phyloP scores from a whole-genome alignment of 2,888 invertebrate genomes.

The Cerastoderma edule region DNA sequence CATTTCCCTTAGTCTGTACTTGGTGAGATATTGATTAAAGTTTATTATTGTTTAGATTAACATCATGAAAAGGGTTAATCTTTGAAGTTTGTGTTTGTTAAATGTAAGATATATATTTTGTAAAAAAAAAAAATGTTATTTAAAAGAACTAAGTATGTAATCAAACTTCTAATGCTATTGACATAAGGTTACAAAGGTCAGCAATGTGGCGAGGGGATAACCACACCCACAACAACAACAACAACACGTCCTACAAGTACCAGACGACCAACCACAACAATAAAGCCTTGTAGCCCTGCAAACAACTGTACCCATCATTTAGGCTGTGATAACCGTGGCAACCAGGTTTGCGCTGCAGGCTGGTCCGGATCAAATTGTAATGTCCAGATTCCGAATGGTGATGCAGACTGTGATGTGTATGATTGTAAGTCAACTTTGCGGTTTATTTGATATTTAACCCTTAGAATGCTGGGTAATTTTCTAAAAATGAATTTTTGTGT shows the following conservation, averaged over 20 bases:
- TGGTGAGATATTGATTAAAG: too few species aligned
- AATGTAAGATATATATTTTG: not conserved
- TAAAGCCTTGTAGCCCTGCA: conserved; percentile 33
- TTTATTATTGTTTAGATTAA: too few species aligned
- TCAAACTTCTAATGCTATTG: not conserved
- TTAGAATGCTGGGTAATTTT: too few species aligned
- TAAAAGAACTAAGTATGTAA: not conserved
- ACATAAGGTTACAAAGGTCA: conserved; percentile 30
- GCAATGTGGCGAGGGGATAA: conserved; percentile 26
- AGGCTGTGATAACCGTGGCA: conserved; percentile 93
- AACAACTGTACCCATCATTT: conserved; percentile 89
- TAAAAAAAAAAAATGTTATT: not conserved
- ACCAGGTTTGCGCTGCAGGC: conserved; percentile 95
- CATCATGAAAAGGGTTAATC: too few species aligned
- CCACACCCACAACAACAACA: conserved; percentile 28
- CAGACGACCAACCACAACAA: conserved; percentile 26
- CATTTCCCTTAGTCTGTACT: too few species aligned
- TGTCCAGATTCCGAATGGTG: conserved; percentile 36
- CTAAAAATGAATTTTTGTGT: too few species aligned
- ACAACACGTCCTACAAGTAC: conserved; percentile 27
- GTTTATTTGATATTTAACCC: too few species aligned
- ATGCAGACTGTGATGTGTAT: conserved; percentile 63
- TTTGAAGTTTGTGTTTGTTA: too few species aligned
- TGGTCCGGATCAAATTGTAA: conserved; percentile 97
- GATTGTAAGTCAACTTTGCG: conserved; percentile 54